Percentiles rank a stretch among this genome's conserved stretches.
These are phyloP conservation scores for Sycophila sp. DNA, from an alignment of 1,140 invertebrate genomes.

Conservation along the genomic window DNA sequence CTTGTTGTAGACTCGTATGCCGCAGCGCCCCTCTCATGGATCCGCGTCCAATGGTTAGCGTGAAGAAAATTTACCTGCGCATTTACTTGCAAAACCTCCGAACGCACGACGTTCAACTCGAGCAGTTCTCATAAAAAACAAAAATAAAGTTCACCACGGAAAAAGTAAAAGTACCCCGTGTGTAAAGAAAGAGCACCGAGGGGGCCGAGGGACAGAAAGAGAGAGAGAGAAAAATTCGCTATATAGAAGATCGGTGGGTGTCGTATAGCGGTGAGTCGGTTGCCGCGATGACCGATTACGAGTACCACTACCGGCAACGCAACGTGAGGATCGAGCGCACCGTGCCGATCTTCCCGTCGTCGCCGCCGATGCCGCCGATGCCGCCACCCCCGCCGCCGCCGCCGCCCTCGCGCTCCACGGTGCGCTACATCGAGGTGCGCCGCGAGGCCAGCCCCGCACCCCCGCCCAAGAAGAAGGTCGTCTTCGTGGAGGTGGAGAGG, in stretches of 20 bases:
- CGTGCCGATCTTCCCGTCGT: neutral
- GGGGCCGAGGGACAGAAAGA: neutral
- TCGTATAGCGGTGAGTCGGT: too few species aligned
- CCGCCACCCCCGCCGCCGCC: neutral
- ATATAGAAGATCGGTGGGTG: constrained; percentile 12
- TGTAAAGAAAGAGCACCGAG: neutral
- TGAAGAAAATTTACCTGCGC: neutral
- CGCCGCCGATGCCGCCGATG: neutral
- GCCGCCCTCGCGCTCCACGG: neutral
- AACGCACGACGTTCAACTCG: neutral
- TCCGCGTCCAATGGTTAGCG: neutral
- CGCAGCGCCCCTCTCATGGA: too few species aligned
- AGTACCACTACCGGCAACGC: constrained; percentile 1
- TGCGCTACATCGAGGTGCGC: neutral
- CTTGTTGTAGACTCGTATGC: too few species aligned
- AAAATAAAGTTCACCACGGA: too few species aligned
- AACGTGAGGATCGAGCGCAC: constrained; percentile 9
- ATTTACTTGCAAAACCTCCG: constrained; percentile 9
- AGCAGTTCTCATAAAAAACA: too few species aligned
- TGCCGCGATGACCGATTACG: neutral
- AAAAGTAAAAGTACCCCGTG: too few species aligned
- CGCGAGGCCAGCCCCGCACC: neutral
- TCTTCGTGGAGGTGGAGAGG: neutral
- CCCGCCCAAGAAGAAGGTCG: neutral
- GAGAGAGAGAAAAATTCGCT: too few species aligned